These are phyloP conservation scores for Mythimna vitellina DNA, from an alignment of 2,888 invertebrate genomes.

Conservation along the genomic window DNA sequence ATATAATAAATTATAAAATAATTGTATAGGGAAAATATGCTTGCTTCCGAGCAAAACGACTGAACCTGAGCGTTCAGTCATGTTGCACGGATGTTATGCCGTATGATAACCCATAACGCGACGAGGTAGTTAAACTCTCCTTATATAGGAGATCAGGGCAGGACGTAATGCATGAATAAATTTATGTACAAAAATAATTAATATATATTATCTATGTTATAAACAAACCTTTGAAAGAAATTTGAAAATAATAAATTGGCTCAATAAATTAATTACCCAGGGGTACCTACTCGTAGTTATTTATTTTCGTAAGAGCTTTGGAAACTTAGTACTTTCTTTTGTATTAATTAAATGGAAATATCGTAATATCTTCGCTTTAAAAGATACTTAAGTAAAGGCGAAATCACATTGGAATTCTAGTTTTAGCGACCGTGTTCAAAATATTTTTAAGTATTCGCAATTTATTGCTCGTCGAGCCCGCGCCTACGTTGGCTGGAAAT, in stretches of 20 bases:
- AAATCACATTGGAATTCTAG: background rate
- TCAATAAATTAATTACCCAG: slow-evolving; percentile 4
- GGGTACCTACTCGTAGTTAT: background rate
- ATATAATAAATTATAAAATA: no score
- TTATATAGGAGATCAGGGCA: background rate
- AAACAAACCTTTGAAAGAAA: background rate
- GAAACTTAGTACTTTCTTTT: slow-evolving; percentile 10
- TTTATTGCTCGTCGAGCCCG: no score
- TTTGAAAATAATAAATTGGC: background rate
- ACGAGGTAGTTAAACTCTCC: no score
- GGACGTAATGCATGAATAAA: background rate
- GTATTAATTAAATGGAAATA: slow-evolving; percentile 9
- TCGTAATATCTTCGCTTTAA: background rate
- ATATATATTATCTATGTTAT: background rate
- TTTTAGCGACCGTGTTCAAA: background rate
- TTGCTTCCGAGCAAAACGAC: no score
- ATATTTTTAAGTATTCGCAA: no score
- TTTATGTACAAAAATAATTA: background rate
- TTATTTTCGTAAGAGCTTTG: slow-evolving; percentile 12
- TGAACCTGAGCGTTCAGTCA: no score
- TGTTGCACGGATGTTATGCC: no score
- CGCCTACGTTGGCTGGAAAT: no score
- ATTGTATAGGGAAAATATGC: no score
- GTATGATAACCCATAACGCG: no score
- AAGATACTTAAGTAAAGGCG: background rate